Conservation (phyloP, 2,113 vertebrate species). For the Thinocorus orbignyianus region DNA sequence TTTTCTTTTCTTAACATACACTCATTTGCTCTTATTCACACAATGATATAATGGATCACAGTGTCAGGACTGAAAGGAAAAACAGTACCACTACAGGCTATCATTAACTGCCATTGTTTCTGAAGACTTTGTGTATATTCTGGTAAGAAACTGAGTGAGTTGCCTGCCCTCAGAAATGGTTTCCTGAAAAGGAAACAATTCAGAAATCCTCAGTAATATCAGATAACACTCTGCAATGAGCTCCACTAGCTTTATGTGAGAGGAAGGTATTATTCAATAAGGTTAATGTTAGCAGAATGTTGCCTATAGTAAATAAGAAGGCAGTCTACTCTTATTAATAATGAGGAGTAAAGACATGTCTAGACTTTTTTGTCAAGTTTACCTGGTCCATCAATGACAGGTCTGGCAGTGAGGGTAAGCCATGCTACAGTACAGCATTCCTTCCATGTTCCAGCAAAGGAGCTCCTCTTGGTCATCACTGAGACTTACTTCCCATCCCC, state of each 20-base stretch:
- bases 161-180: neutral
- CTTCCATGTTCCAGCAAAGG: neutral
- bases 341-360: neutral
- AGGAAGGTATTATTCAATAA: neutral
- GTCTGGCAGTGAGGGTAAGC: neutral
- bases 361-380: neutral
- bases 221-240: neutral
- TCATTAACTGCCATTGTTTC: neutral
- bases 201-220: neutral
- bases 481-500: neutral
- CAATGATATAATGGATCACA: neutral
- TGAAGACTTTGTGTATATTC: neutral
- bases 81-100: neutral
- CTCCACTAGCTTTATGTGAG: neutral
- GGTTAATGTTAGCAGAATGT: neutral
- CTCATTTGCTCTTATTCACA: neutral
- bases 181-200: neutral
- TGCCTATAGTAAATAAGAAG: neutral
- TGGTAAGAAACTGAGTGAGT: neutral
- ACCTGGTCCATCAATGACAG: neutral
- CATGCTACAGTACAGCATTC: neutral
- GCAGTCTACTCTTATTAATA: neutral
- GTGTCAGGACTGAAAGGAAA: neutral
- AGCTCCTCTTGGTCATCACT: neutral
- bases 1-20: neutral